Evolutionary conservation across 2,797 vertebrate genomes (phyloP).

Genomic region (Leucoraja ocellata): DNA sequence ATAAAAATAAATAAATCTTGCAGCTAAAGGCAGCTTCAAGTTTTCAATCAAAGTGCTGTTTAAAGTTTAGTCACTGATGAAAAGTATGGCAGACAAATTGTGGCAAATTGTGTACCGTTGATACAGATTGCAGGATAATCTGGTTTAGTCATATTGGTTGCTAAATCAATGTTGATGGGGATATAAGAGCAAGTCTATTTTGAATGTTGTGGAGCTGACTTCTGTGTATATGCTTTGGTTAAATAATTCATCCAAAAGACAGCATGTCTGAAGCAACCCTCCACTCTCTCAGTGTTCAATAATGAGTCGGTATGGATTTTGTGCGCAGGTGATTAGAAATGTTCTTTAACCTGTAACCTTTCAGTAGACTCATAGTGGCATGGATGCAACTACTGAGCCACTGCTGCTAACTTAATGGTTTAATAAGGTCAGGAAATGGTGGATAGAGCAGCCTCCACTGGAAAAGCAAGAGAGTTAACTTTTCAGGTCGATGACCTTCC

Average conservation of each 20-base stretch:
- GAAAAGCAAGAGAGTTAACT: too few species aligned
- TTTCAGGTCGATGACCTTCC: too few species aligned
- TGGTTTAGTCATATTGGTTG: neutral
- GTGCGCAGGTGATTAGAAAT: neutral
- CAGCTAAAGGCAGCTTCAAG: too few species aligned
- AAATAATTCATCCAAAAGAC: neutral
- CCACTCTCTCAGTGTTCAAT: too few species aligned
- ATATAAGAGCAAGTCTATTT: too few species aligned
- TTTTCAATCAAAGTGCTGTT: neutral
- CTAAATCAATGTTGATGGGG: too few species aligned
- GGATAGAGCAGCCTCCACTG: neutral
- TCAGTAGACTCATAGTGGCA: neutral
- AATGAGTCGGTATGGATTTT: neutral
- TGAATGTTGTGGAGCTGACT: neutral
- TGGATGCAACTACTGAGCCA: neutral
- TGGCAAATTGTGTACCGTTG: neutral
- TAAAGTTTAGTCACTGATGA: neutral
- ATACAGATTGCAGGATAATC: neutral
- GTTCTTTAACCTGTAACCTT: neutral
- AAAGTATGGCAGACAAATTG: neutral
- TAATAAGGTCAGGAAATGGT: neutral
- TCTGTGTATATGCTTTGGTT: neutral
- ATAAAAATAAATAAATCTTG: too few species aligned
- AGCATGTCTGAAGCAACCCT: too few species aligned
- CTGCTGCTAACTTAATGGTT: neutral